These are phyloP conservation scores for Clamator glandarius DNA, from an alignment of 2,797 vertebrate species.

Conservation along the genomic window DNA sequence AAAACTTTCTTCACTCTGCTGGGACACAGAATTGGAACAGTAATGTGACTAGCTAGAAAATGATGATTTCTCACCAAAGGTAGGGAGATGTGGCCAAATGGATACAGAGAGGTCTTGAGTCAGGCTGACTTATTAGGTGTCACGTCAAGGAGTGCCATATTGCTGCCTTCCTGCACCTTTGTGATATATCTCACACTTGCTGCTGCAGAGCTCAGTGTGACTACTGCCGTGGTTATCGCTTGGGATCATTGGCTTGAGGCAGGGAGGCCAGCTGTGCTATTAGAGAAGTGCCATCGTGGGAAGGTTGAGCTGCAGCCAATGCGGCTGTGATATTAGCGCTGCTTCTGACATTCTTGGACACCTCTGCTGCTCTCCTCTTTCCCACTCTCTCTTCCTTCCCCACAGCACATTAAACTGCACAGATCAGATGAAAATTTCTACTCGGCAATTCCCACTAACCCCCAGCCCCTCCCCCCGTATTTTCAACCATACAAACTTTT, in stretches of 20 bases:
- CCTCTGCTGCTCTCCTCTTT: not conserved
- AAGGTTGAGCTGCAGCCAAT: not conserved
- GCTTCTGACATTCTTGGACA: not conserved
- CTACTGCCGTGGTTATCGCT: fast-evolving
- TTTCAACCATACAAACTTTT: not conserved
- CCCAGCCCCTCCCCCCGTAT: not conserved
- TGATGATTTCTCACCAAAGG: not conserved
- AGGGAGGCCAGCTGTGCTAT: not conserved
- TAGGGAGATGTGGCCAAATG: conserved; percentile 32
- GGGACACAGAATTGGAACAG: not conserved
- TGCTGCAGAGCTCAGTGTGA: fast-evolving
- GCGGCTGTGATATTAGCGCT: not conserved
- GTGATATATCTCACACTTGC: conserved; percentile 1
- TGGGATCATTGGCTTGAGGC: not conserved
- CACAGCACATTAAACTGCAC: not conserved
- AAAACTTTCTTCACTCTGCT: not conserved
- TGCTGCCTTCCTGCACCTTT: not conserved
- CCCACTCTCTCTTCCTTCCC: not conserved
- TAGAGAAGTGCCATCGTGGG: conserved; percentile 28
- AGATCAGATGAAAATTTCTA: not conserved
- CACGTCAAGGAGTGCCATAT: not conserved
- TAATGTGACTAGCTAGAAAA: not conserved
- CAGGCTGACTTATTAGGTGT: not conserved
- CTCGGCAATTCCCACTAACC: not conserved
- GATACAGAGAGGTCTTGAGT: not conserved